Evolutionary conservation across 1,140 invertebrate genomes (phyloP).

Genomic region (Brachionus sp.): DNA sequence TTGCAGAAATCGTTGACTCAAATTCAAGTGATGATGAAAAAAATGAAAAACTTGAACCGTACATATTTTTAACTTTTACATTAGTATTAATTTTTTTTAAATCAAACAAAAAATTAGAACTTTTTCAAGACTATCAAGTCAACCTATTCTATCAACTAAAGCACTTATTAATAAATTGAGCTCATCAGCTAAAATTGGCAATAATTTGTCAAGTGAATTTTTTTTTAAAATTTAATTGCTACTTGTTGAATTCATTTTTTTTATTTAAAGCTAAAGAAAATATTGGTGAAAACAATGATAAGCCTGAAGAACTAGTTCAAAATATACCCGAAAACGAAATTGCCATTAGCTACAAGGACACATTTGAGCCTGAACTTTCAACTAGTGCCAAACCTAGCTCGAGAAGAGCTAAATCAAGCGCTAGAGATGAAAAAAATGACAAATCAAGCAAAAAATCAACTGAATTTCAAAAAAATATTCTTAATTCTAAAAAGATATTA

Average conservation of each 20-base stretch:
- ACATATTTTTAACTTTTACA: not conserved
- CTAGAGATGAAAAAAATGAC: not conserved
- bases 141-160: conserved; percentile 6
- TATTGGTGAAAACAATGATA: not conserved
- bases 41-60: not conserved
- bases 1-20: not conserved
- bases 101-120: not conserved
- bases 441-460: not conserved
- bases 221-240: not conserved
- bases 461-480: not conserved
- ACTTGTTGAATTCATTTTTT: not conserved
- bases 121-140: conserved; percentile 20
- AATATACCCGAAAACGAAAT: not conserved
- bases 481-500: not conserved
- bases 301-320: not conserved
- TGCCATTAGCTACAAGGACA: not conserved
- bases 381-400: not conserved
- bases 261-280: not conserved
- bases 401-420: not conserved
- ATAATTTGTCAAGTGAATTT: not conserved
- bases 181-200: not conserved
- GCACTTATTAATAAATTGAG: not conserved
- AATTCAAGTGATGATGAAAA: conserved; percentile 32
- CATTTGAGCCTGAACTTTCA: not conserved
- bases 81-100: not conserved